Evolutionary conservation across 1,140 invertebrate genomes (phyloP).

Genomic region (Maconellicoccus hirsutus): DNA sequence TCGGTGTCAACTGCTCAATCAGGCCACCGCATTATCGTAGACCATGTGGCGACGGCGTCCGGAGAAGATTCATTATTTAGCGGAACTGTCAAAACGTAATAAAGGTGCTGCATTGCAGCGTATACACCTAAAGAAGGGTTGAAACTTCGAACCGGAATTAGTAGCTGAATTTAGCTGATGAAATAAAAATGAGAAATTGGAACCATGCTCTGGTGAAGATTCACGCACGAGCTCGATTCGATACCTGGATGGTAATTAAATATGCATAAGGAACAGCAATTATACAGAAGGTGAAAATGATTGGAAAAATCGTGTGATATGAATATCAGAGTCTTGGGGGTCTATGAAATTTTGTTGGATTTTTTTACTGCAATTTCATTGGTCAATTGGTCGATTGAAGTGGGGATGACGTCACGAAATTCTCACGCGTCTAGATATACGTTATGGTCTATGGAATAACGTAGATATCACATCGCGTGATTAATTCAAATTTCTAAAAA

Average conservation of each 20-base stretch:
- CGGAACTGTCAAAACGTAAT: background rate
- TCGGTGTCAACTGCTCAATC: background rate
- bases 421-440: too few relatives aligned
- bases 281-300: background rate
- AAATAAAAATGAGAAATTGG: background rate
- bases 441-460: too few relatives aligned
- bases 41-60: constrained; percentile 1
- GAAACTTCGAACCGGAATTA: constrained; percentile 1
- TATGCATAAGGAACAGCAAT: background rate
- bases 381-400: too few relatives aligned
- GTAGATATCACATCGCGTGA: too few relatives aligned
- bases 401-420: too few relatives aligned
- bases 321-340: too few relatives aligned
- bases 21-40: background rate
- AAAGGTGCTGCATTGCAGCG: background rate
- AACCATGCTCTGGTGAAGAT: background rate
- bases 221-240: background rate
- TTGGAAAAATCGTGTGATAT: too few relatives aligned
- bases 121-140: background rate
- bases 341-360: too few relatives aligned
- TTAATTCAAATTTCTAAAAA: too few relatives aligned
- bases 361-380: too few relatives aligned
- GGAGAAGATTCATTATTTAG: background rate
- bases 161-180: background rate
- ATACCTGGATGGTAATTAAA: background rate